Conservation (phyloP, 2,797 vertebrate genomes). For the Sylvilagus floridanus region DNA sequence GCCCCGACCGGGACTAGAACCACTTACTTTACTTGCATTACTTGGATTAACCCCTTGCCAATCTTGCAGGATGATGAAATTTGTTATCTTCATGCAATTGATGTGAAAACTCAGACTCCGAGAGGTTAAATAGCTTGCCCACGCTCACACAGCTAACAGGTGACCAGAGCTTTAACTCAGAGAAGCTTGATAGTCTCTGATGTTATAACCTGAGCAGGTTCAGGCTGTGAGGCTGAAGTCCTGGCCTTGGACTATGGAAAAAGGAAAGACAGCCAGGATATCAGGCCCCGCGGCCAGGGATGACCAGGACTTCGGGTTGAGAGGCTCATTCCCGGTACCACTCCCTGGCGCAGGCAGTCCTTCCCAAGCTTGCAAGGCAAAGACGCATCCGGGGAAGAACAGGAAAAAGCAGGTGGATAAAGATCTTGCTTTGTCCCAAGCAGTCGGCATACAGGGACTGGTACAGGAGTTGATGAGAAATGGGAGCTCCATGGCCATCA, state of each 20-base stretch:
- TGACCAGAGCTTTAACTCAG: background rate
- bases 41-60: background rate
- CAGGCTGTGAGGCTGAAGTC: background rate
- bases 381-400: background rate
- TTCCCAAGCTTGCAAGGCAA: background rate
- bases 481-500: background rate
- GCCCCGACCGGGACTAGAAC: too few species aligned
- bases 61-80: background rate
- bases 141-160: background rate
- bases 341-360: fast-evolving
- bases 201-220: background rate
- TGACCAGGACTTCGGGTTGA: background rate
- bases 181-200: background rate
- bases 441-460: background rate
- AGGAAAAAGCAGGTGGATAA: background rate
- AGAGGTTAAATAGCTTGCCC: constrained; percentile 9
- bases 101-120: background rate
- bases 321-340: background rate
- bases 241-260: background rate
- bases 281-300: background rate
- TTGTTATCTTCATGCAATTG: background rate
- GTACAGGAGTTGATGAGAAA: background rate
- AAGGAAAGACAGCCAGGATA: background rate
- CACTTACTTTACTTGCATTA: background rate
- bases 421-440: background rate